Base-by-base conservation (phyloP, 2,113 vertebrate genomes). In the Anser brachyrhynchus region DNA sequence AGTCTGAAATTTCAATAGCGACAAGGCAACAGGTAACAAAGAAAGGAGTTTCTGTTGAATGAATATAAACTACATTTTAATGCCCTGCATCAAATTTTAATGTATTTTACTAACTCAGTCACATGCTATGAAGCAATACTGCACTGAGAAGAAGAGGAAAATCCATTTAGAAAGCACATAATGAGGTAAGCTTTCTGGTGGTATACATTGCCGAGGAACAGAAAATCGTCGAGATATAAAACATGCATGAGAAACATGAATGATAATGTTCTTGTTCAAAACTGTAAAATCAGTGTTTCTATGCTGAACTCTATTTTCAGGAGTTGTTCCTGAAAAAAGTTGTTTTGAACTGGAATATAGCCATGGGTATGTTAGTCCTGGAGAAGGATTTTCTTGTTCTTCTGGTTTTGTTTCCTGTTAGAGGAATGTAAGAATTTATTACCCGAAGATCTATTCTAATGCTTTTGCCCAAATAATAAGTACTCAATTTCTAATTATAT, bases 241-340 rank as follows among this genome's bases (percentile, higher is more conserved):
- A 93, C 44, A 82, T 94, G 94, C 43, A 95, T 83, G 83, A 95
- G 84, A 80, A 89, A 80, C 1, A 46, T 0, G 1, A 82, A 89
- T 71, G 23, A 64, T 81, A 80, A 79, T 13, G 31, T 85, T 94
- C 92, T 82, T 94, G 72, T 74, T 89, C 52, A 79, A 84, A 91
- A 73, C 39, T 49, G 41, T 87, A 88, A 75, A 81, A 84, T 88
- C 76, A 52, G 90, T 91, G 62, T 89, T 95, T 92, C 88, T 92
- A 11, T 84, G 54, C 58, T 74, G 43, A 84, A 49, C 35, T 72
- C 28, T 80, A 10, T 41, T 89, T 94, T 59, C 44, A 33, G 74
- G 75, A 93, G 31, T 79, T 84, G 33, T 51, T 86, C 52, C 74
- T 79, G 77, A 58, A 89, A 93, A 93, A 66, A 92, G 72, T 66